Evolutionary conservation across 2,888 invertebrate genomes (phyloP).

Genomic region (Cremastinae sp.): DNA sequence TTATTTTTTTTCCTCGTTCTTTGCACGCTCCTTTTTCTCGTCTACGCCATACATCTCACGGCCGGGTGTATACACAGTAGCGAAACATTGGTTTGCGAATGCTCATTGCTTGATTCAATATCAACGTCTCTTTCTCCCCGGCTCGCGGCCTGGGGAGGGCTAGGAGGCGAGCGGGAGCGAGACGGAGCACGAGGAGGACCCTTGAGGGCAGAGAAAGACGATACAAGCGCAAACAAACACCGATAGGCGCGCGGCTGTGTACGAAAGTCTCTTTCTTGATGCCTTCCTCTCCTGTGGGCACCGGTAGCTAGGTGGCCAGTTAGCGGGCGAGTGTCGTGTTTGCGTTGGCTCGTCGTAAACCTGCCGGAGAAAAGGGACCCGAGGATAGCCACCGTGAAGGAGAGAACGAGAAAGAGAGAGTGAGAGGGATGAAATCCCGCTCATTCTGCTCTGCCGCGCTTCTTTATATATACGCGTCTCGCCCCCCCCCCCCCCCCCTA

Average conservation of each 20-base stretch:
- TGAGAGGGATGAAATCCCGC: constrained; percentile 27
- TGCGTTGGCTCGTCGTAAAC: constrained; percentile 77
- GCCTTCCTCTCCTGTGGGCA: constrained; percentile 59
- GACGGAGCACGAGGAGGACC: constrained; percentile 21
- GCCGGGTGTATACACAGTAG: constrained; percentile 25
- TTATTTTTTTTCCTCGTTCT: background rate
- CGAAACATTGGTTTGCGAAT: constrained; percentile 8
- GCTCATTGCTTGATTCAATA: constrained; percentile 55
- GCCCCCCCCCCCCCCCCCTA: no score
- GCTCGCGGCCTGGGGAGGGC: constrained; percentile 53
- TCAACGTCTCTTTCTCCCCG: constrained; percentile 53
- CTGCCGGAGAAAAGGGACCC: constrained; percentile 68
- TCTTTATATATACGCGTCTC: constrained; percentile 41
- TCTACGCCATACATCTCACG: constrained; percentile 11
- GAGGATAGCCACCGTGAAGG: constrained; percentile 66
- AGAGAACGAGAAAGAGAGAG: constrained; percentile 48
- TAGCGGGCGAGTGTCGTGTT: constrained; percentile 76
- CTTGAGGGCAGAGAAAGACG: constrained; percentile 50
- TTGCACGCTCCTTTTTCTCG: background rate
- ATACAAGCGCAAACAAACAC: background rate
- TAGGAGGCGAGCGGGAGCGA: constrained; percentile 62
- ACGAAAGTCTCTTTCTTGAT: constrained; percentile 21
- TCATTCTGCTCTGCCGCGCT: constrained; percentile 42
- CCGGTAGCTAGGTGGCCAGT: constrained; percentile 77
- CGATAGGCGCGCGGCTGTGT: background rate